Conservation (phyloP, 2,113 vertebrate species). For the Labeo rohita region DNA sequence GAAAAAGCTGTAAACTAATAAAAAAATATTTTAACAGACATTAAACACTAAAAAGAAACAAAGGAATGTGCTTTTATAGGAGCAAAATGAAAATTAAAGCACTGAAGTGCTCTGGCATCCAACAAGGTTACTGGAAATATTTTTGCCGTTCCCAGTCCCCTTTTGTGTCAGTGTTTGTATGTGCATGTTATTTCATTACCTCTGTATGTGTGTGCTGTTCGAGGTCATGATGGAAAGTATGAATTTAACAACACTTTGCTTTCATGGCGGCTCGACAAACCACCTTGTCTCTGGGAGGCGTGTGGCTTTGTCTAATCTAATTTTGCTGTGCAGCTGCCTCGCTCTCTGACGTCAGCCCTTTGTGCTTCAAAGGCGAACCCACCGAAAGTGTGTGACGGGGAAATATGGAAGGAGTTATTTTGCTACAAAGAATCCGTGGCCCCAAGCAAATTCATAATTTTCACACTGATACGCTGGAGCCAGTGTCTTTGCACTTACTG, state of each 20-base stretch:
- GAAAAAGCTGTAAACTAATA: background rate
- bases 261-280: background rate
- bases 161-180: background rate
- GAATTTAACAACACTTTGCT: constrained; percentile 2
- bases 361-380: constrained; percentile 5
- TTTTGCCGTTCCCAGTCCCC: background rate
- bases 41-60: background rate
- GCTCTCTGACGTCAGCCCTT: constrained; percentile 32
- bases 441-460: constrained; percentile 12
- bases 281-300: constrained; percentile 29
- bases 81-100: background rate
- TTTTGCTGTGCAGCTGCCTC: constrained; percentile 37
- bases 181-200: background rate
- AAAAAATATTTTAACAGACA: background rate
- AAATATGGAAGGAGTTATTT: background rate
- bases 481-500: constrained; percentile 11
- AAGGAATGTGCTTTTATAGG: too few species aligned
- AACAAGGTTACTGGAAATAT: background rate
- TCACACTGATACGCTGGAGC: constrained; percentile 9
- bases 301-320: constrained; percentile 36
- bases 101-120: background rate
- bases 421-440: background rate
- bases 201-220: background rate
- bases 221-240: constrained; percentile 20
- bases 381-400: constrained; percentile 10